phyloP scores from a whole-genome alignment of 2,797 vertebrate species.

The Eupleurogrammus muticus region DNA sequence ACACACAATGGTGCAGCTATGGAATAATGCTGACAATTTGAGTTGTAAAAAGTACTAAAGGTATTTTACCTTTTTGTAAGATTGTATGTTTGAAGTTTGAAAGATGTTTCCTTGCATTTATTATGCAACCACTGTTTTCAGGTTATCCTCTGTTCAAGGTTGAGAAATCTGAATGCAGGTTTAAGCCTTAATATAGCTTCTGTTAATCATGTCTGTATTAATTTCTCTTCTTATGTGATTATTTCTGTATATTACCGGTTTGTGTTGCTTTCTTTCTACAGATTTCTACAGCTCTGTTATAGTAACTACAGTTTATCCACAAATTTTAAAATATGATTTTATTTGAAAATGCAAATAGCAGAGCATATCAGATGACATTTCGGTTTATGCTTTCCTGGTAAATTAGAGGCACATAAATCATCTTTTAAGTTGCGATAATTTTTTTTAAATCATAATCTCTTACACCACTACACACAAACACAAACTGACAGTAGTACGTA shows the following conservation, averaged over 20 bases:
- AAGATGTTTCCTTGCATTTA: too few relatives aligned
- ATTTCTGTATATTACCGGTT: too few relatives aligned
- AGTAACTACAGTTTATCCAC: not conserved
- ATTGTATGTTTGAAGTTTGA: not conserved
- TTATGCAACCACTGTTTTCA: not conserved
- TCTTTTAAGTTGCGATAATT: not conserved
- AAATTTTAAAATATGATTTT: not conserved
- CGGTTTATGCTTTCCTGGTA: not conserved
- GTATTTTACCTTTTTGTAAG: not conserved
- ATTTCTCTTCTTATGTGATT: too few relatives aligned
- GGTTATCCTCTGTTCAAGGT: not conserved
- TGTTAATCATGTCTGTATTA: too few relatives aligned
- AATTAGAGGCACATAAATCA: not conserved
- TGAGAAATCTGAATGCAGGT: not conserved
- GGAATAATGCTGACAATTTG: slow-evolving; percentile 1
- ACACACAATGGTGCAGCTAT: slow-evolving; percentile 3
- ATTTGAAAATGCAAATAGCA: not conserved
- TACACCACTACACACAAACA: not conserved
- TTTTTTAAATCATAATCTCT: not conserved
- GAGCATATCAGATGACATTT: not conserved
- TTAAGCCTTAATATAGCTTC: not conserved
- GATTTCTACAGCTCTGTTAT: not conserved
- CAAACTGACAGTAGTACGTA: not conserved
- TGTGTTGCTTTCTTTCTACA: not conserved
- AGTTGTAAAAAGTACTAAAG: not conserved